A percentile compares a stretch with the other conserved stretches of the same genome.
Conservation (phyloP, 2,888 invertebrate species). For the Macroteleia sp. region DNA sequence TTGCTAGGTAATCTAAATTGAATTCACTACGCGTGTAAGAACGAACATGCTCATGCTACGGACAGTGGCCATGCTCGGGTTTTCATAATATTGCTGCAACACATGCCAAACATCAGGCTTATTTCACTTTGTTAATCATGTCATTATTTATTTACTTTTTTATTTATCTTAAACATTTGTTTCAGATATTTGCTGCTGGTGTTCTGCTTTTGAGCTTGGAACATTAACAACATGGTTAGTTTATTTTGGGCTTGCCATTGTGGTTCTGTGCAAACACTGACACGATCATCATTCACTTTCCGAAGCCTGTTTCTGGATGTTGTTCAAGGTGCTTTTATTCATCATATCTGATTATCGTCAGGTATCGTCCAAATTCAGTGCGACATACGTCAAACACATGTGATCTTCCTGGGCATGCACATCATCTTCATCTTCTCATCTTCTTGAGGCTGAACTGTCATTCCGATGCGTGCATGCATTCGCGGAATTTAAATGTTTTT, state of each 20-base stretch:
- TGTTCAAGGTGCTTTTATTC: constrained; percentile 1
- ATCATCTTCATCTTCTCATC: neutral
- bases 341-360: no score
- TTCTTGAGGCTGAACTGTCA: neutral
- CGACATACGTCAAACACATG: constrained; percentile 34
- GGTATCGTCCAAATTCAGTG: constrained; percentile 39
- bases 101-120: constrained; percentile 60
- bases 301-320: constrained; percentile 34
- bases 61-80: constrained; percentile 78
- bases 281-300: constrained; percentile 18
- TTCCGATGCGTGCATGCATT: constrained; percentile 51
- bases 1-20: constrained; percentile 62
- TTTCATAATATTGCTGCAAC: constrained; percentile 53
- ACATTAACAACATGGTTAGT: constrained; percentile 1
- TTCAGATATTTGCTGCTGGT: constrained; percentile 36
- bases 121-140: no score
- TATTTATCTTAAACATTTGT: no score
- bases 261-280: constrained; percentile 59
- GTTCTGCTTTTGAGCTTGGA: constrained; percentile 22
- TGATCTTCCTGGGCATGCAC: constrained; percentile 47
- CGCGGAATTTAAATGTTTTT: constrained; percentile 17
- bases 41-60: constrained; percentile 82
- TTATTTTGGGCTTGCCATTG: constrained; percentile 22
- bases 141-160: no score
- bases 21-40: constrained; percentile 69